Evolutionary conservation across 2,888 invertebrate species (phyloP), one percentile per base, ranked within the genome.

Genomic region (Eupithecia exiguata): DNA sequence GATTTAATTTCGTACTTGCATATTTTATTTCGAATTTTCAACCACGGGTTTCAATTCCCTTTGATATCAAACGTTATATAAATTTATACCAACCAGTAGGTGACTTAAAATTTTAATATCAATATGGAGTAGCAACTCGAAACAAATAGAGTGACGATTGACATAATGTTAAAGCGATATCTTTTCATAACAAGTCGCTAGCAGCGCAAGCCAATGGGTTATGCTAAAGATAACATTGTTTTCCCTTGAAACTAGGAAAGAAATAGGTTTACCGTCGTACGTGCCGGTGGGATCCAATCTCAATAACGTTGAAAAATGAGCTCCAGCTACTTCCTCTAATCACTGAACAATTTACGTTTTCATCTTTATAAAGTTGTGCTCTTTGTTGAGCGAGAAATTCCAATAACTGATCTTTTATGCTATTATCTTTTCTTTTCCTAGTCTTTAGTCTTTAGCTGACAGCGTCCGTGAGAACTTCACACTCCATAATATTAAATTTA

Each of bases 321-420:
- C 61, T 21, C 63, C 38, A 36, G n/a, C 63, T 66, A n/a, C 58
- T 21, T 65, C 61, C 38, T 73, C 73, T 76, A 73, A 71, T 71
- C 73, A 69, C 76, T 46, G 40, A 75, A 63, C 68, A 70, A 72
- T 75, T 67, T 65, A 40, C 65, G 53, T 36, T 70, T 72, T 68
- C 43, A 35, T 25, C 25, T 61, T 68, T 67, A 69, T 43, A 16
- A 65, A 25, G 61, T 62, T 62, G n/a, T 72, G 16, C 68, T 66
- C 61, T 58, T 46, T 12, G n/a, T 66, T 18, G 36, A 35, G 35
- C 18, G 18, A 21, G 43, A 66, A 66, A 40, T 21, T 40, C 25
- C 40, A 25, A 66, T 40, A 58, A 66, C 25, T 66, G 6, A 43
- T 66, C 40, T 38, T 43, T 16, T 18, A 62, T 35, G 35, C 25